phyloP scores from a whole-genome alignment of 1,140 invertebrate species.

The Apis dorsata region DNA sequence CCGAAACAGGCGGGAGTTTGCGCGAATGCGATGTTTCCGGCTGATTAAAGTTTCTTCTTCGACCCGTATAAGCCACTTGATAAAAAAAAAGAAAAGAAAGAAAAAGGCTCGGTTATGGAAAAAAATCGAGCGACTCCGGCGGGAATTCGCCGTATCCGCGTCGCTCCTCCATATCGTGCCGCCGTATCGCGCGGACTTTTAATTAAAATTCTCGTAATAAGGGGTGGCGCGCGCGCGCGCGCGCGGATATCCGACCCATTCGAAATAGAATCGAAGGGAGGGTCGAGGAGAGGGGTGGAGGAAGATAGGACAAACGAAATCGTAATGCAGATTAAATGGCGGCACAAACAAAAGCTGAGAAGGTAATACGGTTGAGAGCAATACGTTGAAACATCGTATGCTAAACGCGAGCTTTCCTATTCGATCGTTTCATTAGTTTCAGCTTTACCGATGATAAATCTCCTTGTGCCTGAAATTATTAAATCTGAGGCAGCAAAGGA shows the following conservation, averaged over 20 bases:
- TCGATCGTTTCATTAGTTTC: not conserved
- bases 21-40: not conserved
- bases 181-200: slow-evolving; percentile 34
- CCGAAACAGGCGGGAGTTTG: not conserved
- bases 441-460: slow-evolving; percentile 1
- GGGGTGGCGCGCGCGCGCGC: not conserved
- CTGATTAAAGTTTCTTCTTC: not conserved
- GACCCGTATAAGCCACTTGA: too few relatives aligned
- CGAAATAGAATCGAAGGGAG: slow-evolving; percentile 37
- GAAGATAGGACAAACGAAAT: not conserved
- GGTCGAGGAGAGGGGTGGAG: not conserved
- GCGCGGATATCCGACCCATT: not conserved
- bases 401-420: not conserved
- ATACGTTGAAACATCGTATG: not conserved
- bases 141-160: not conserved
- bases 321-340: slow-evolving; percentile 14
- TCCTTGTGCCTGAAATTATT: not conserved
- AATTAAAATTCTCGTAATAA: slow-evolving; percentile 54
- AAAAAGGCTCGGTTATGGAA: not conserved
- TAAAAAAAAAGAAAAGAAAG: too few relatives aligned
- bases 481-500: not conserved
- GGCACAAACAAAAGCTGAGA: not conserved
- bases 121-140: not conserved
- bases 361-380: not conserved
- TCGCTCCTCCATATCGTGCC: not conserved